A percentile compares a stretch with the other conserved stretches of the same genome.
Conservation (phyloP, 2,113 vertebrate genomes). For the Vulpes ferrilata region DNA sequence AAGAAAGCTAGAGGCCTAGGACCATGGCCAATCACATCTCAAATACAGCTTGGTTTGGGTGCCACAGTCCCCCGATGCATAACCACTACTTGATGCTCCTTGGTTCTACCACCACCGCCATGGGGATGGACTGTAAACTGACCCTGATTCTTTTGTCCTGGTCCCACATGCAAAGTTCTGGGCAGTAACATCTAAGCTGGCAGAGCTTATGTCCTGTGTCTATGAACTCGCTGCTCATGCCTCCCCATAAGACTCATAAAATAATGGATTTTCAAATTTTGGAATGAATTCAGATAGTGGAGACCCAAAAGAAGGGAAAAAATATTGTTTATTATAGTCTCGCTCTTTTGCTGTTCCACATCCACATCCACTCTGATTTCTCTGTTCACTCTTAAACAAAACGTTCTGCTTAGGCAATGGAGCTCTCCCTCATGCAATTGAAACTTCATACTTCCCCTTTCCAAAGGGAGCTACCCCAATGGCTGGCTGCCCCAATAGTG, state of each 20-base stretch:
- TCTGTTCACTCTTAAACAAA: not conserved
- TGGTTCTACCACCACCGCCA: not conserved
- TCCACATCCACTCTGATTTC: not conserved
- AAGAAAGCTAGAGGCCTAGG: not conserved
- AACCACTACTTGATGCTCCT: fast-evolving
- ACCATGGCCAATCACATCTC: not conserved
- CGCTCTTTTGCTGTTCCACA: not conserved
- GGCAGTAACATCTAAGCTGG: not conserved
- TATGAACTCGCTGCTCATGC: not conserved
- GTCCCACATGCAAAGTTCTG: not conserved
- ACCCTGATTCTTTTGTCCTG: not conserved
- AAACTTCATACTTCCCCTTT: not conserved
- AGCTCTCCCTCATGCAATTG: not conserved
- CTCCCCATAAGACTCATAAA: not conserved
- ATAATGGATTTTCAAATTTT: not conserved
- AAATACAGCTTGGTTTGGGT: not conserved
- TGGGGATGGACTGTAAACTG: not conserved
- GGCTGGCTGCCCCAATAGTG: not conserved
- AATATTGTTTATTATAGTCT: not conserved
- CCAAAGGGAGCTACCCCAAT: not conserved
- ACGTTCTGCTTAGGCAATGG: not conserved
- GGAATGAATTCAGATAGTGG: not conserved
- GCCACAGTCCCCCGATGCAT: fast-evolving
- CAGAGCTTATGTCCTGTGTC: not conserved
- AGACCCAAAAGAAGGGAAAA: not conserved